Evolutionary conservation across 2,888 invertebrate genomes (phyloP), one percentile per base, ranked within the genome.

Genomic region (Nowickia ferox): DNA sequence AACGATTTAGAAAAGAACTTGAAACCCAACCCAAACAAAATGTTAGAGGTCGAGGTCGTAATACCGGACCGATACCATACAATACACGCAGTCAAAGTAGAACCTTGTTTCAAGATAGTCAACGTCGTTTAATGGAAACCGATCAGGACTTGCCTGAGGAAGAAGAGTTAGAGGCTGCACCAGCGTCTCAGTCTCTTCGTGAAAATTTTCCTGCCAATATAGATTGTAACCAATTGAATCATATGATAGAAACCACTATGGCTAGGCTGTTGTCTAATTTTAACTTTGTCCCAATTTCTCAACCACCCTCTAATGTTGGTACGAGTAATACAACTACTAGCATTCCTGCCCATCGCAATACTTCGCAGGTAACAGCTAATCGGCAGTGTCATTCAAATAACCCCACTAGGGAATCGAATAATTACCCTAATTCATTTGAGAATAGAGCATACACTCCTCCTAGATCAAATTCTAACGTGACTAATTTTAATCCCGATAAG

Each of bases 371-470:
- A 19, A 19, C 17, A 19, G 51, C 17, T 10, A 51, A 51, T 51
- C 53, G 53, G 9, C 19, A 13, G 8, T 9, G 9, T 8, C 17
- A 11, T 19, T 6, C 19, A 17, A 17, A 17, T 19, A 10, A 53
- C 9, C 9, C 17, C 9, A 1, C 53, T 53, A 19, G 53, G 19
- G 17, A 19, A 53, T 19, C 17, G 17, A 72, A 78, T 53, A 53
- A 53, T 53, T 3, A 53, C 19, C 11, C 19, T 10, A 53, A 53
- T 72, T 30, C 78, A 82, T 46, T 82, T 85, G 11, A 22, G 1
- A 53, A 19, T 53, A 17, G 19, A 19, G 9, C 53, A 1, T 19
- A 53, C 19, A 19, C 19, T 8, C 19, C 53, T 6, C 19, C 15
- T 53, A 9, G 19, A 8, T 8, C 19, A 53, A 19, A 53, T 9